phyloP scores from a whole-genome alignment of 2,797 vertebrate genomes.

The Benthosema pterotum region DNA sequence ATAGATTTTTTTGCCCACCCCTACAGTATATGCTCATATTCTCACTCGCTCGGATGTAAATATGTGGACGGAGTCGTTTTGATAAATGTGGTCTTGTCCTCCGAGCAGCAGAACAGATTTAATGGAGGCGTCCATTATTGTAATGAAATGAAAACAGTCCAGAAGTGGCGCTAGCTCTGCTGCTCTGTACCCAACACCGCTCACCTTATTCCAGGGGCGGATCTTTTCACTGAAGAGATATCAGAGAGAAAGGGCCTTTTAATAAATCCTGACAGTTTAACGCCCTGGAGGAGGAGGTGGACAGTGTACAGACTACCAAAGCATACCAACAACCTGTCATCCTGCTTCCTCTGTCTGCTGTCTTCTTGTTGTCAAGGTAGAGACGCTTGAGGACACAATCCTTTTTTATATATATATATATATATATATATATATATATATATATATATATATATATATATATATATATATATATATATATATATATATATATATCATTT shows the following conservation, averaged over 20 bases:
- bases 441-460: too few species aligned
- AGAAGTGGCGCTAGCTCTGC: slow-evolving; percentile 45
- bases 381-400: slow-evolving; percentile 48
- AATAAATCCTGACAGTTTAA: slow-evolving; percentile 62
- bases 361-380: slow-evolving; percentile 57
- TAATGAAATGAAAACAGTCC: slow-evolving; percentile 64
- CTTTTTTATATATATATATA: too few species aligned
- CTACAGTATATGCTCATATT: too few species aligned
- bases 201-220: slow-evolving; percentile 26
- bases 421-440: too few species aligned
- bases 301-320: slow-evolving; percentile 38
- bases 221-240: slow-evolving; percentile 40
- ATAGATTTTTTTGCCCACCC: too few species aligned
- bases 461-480: too few species aligned
- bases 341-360: slow-evolving; percentile 37
- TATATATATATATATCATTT: too few species aligned
- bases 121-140: slow-evolving; percentile 56
- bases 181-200: slow-evolving; percentile 31
- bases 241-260: slow-evolving; percentile 43
- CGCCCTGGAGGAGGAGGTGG: slow-evolving; percentile 54
- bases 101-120: slow-evolving; percentile 9
- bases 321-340: slow-evolving; percentile 50
- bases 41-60: too few species aligned
- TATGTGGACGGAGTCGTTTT: slow-evolving; percentile 13
- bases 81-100: slow-evolving; percentile 38